Base-by-base conservation (phyloP, 2,888 invertebrate genomes). In the Antheraea yamamai region DNA sequence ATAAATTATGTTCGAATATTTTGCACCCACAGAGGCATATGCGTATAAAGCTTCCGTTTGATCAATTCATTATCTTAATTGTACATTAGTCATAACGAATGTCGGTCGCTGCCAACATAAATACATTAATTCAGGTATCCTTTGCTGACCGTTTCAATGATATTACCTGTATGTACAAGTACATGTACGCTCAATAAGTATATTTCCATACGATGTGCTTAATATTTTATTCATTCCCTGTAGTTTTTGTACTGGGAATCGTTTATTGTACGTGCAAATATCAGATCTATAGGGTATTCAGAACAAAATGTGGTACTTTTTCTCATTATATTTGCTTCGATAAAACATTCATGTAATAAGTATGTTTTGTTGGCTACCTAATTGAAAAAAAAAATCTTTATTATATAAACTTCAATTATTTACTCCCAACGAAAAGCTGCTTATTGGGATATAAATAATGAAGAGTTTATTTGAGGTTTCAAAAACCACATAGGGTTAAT, bases 91-190 rank as follows among this genome's bases (percentile, higher is more conserved):
- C 66, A 75, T 68, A 68, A 68, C 68, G 68, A 68, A 18, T 35
- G 20, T 30, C 35, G 68, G 35, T n/a, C 68, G 16, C 35, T 35
- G 64, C 26, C 55, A 30, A 55, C 64, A 74, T 35, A 77, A 78
- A 73, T 73, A 66, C 74, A 64, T 74, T 47, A 10, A 12, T 47
- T 73, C 68, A 70, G 35, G 64, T 58, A 75, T 74, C 73, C 75
- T 75, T 77, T 73, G 78, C 77, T 78, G 76, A 78, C 78, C 77
- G 76, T 76, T 71, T 78, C 77, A 78, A 77, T 78, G 78, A 76
- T 75, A 78, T 77, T 74, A 76, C 8, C 55, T 20, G 20, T 73
- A 76, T 74, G 76, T 75, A 76, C 16, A 73, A 2, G 18, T 30
- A 66, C 30, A 68, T 35, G 16, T 68, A 39, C 74, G 26, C 16